These are phyloP conservation scores for Trogon surrucura DNA, from an alignment of 2,113 vertebrate species.

Conservation along the genomic window DNA sequence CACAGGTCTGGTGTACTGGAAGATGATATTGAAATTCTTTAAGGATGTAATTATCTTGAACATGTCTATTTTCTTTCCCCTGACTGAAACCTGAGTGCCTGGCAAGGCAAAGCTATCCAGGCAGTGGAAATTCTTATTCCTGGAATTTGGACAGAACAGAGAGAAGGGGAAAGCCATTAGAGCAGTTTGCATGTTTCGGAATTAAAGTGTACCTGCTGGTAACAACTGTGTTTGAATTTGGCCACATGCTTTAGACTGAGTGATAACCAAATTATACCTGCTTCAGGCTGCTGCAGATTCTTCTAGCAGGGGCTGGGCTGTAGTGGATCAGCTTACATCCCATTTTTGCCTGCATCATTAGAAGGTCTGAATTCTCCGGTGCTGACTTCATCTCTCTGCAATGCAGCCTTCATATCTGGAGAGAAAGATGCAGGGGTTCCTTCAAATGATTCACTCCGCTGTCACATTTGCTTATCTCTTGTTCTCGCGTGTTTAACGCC, in stretches of 20 bases:
- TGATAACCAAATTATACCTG: neutral
- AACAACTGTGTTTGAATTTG: neutral
- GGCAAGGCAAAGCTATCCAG: neutral
- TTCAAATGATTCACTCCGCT: neutral
- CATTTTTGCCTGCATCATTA: neutral
- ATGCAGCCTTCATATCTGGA: neutral
- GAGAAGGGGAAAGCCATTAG: neutral
- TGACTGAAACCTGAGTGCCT: neutral
- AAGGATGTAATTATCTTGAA: neutral
- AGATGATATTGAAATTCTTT: neutral
- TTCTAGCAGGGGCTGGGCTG: neutral
- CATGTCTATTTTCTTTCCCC: neutral
- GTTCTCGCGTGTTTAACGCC: neutral
- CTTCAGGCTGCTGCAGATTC: neutral
- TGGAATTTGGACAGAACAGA: neutral
- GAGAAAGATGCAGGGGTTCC: neutral
- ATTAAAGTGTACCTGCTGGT: constrained; percentile 4
- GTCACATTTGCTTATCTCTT: neutral
- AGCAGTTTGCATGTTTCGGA: neutral
- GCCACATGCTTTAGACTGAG: neutral
- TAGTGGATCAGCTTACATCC: neutral
- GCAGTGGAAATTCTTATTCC: neutral
- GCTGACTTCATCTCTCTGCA: neutral
- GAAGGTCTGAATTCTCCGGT: neutral
- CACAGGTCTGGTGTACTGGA: fast-evolving